Base-by-base conservation (phyloP, 2,888 invertebrate species). In the Unio delphinus region DNA sequence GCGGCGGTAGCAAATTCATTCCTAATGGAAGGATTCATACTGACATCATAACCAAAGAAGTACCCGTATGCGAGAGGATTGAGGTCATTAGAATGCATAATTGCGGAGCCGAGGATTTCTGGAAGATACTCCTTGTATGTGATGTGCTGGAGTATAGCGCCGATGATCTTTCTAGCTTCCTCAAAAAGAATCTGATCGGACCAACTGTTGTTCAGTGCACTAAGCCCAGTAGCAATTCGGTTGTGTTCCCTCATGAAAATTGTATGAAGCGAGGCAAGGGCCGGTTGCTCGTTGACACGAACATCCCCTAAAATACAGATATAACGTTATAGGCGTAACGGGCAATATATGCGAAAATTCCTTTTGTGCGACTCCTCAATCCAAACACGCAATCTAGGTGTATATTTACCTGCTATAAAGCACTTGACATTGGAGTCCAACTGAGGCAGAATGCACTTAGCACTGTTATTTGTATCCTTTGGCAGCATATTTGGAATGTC, bases 321-420 rank as follows among this genome's bases (percentile, higher is more conserved):
- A 4, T 55, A 63, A 63, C 11, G 11, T 45, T 45, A 45, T 2
- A 15, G 11, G 8, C 15, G 45, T 15, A 34, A 34, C 7, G 1
- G 7, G 34, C 34, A 34, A 7, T 8, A 7, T 34, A 34, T 34
- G 34, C 34, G 1, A 34, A 34, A 34, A 34, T 30, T 8, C 1
- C 34, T 34, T 34, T 34, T 15, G 11, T 15, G 45, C 11, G 45
- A 45, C 45, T 11, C 45, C 45, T 15, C 3, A 45, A 59, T 59
- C 17, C 0, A 8, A 18, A 59, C 17, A 59, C 2, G 8, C n/a
- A n/a, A n/a, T 23, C 15, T 5, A 23, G 23, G 1, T 23, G n/a
- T 2, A 26, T 59, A 5, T 57, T 55, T 65, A 73, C 73, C 73
- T 66, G 73, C 65, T 55, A 30, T 54, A 26, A 73, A 68, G 45